Evolutionary conservation across 2,888 invertebrate genomes (phyloP), one percentile per base, ranked within the genome.

Genomic region (Patella caerulea): DNA sequence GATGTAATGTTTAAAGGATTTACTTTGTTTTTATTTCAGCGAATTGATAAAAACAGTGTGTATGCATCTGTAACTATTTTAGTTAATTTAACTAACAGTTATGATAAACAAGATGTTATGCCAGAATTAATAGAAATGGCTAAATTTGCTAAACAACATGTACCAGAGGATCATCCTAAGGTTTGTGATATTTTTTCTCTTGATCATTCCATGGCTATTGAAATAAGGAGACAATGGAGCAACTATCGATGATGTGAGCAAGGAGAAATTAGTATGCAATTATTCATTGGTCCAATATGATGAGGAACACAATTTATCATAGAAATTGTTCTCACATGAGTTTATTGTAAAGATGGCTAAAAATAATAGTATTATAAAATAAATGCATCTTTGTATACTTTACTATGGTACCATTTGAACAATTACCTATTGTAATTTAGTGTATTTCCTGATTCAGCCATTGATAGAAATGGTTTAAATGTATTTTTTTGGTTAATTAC

Each of bases 131-230:
- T 98, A 24, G 98, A 99, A 92, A 92, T 99, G 82, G 99, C 99
- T 0, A 98, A 99, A 93, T 99, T 98, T 93, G 97, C 99, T 2
- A 99, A 99, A 92, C 98, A 99, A 90, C 99, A 99, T 92, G 96
- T 99, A 84, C 99, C 99, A 3, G 97, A 99, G 91, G 97, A 97
- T 86, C 98, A 98, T 92, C 86, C 86, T 69, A 91, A 91, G 86
- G 92, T 92, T 45, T 45, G 45, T 45, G 45, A 45, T 45, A 45
- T 9, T 45, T 7, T 45, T 45, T 2, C 29, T 29, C 1, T 45
- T 9, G 45, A 9, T 34, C 34, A 0, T 34, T 4, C 34, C 34
- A 34, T 34, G 34, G 4, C 7, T 34, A 34, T 45, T 45, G 9
- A 4, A 34, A 34, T 34, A 0, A 45, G 45, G 0, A 45, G 45